Base-by-base conservation (phyloP, 2,888 invertebrate species). In the Orthosia cruda region DNA sequence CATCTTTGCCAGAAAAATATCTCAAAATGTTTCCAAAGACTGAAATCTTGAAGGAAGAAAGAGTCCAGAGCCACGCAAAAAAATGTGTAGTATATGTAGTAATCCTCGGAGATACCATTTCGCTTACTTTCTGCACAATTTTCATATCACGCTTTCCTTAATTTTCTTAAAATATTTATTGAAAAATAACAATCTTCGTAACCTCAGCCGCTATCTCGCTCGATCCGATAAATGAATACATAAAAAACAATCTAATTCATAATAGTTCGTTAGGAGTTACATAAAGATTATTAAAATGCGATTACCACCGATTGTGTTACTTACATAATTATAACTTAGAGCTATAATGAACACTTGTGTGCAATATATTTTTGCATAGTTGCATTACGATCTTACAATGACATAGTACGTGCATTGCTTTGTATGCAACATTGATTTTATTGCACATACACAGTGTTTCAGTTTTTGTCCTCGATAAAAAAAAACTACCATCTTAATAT, bases 291-390 rank as follows among this genome's bases (percentile, higher is more conserved):
- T 84, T 74, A 75, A 75, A 84, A 81, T 77, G 59, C 71, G 67
- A 71, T 81, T 70, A 72, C 68, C 26, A 50, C n/a, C 47, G 23
- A 77, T 77, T 83, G 81, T 70, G 62, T 62, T 72, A 71, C 63
- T 77, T 77, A 72, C 77, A 70, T 84, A 77, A 83, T 81, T 75
- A 66, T 72, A 65, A 77, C 57, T 68, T 62, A 45, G 11, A 68
- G 49, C 52, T 72, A 20, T 61, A 77, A 71, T 77, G 47, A 83
- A 72, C 62, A 66, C 40, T 52, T 68, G 40, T 84, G 67, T 72
- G 64, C 52, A 84, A 77, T 77, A 72, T 62, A 68, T 71, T 84
- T 81, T 73, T 73, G 83, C 81, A 83, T 83, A 81, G 49, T 83
- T 83, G 83, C 81, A 67, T 70, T 83, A 70, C 69, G 7, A 61